phyloP scores from a whole-genome alignment of 1,140 invertebrate genomes.

The Dendrolimus punctatus region DNA sequence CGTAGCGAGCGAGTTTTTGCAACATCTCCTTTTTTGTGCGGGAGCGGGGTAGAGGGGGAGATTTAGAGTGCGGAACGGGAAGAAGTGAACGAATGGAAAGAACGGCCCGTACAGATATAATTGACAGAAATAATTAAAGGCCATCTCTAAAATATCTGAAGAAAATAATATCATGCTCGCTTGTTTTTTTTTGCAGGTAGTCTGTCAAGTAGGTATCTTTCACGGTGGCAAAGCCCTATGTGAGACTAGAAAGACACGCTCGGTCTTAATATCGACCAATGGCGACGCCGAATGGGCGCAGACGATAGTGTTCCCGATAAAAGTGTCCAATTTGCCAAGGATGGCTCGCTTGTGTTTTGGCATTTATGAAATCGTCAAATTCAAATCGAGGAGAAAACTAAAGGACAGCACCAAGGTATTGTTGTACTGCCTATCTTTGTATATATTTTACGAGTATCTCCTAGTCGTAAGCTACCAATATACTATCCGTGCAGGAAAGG shows the following conservation, averaged over 20 bases:
- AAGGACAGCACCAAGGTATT: constrained; percentile 69
- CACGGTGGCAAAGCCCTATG: constrained; percentile 89
- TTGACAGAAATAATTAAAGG: no score
- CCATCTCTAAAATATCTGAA: no score
- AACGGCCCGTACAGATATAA: no score
- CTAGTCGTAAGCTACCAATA: no score
- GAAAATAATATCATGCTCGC: no score
- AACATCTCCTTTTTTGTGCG: no score
- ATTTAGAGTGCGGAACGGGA: no score
- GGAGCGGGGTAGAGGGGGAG: no score
- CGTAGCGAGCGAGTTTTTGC: no score
- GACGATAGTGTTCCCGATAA: constrained; percentile 85
- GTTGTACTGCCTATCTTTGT: neutral
- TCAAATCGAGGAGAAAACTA: constrained; percentile 76
- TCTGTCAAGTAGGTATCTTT: constrained; percentile 87
- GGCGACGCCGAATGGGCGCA: constrained; percentile 86
- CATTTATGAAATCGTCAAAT: constrained; percentile 88
- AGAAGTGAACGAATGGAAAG: no score
- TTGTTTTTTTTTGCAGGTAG: constrained; percentile 73
- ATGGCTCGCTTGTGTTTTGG: constrained; percentile 92
- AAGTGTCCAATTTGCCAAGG: constrained; percentile 88
- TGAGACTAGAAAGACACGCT: constrained; percentile 79
- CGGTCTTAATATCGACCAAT: constrained; percentile 72
- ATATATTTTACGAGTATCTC: no score
- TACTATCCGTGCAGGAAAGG: no score